Evolutionary conservation across 1,140 invertebrate genomes (phyloP).

Genomic region (Hormaphis cornu): DNA sequence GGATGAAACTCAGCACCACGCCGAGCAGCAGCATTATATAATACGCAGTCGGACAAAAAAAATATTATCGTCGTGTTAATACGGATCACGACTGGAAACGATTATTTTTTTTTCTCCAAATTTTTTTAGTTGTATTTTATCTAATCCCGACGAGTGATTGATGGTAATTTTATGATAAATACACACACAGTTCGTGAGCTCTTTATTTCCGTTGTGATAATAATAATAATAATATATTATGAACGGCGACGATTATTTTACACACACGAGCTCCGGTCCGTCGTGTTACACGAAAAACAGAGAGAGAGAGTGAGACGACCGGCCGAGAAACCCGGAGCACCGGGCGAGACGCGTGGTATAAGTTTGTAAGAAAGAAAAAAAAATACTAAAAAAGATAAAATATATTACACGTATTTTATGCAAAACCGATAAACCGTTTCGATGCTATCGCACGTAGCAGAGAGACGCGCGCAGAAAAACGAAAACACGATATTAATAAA

Average conservation of each 20-base stretch:
- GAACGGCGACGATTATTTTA: not conserved
- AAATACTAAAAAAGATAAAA: not conserved
- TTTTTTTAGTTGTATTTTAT: too few species aligned
- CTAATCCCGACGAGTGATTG: not conserved
- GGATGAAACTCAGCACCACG: too few species aligned
- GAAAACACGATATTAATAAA: too few species aligned
- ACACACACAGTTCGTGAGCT: conserved; percentile 17
- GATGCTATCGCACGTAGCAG: not conserved
- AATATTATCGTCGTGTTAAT: conserved; percentile 5
- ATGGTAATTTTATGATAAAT: conserved; percentile 27
- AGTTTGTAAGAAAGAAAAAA: not conserved
- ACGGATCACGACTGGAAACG: conserved; percentile 8
- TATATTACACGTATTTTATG: not conserved
- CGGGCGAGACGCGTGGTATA: not conserved
- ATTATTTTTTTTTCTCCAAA: not conserved
- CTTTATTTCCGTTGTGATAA: conserved; percentile 10
- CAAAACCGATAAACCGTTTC: not conserved
- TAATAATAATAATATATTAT: not conserved
- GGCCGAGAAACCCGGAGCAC: too few species aligned
- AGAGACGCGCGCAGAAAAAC: not conserved
- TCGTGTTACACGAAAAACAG: too few species aligned
- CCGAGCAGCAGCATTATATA: too few species aligned
- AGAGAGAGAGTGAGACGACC: too few species aligned
- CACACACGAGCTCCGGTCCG: too few species aligned
- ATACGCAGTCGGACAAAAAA: too few species aligned